Evolutionary conservation across 2,888 invertebrate species (phyloP).

Genomic region (Allolobophora icterica): DNA sequence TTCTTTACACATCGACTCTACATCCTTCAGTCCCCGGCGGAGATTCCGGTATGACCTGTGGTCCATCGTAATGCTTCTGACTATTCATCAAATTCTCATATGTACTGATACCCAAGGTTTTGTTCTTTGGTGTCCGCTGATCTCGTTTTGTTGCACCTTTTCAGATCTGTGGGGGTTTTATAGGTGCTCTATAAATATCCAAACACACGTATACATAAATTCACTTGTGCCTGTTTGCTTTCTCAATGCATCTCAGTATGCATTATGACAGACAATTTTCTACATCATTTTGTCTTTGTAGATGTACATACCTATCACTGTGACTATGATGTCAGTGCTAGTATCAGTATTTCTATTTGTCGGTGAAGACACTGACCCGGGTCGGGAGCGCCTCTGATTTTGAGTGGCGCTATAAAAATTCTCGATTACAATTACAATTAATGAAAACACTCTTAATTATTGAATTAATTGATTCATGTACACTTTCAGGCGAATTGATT

Average conservation of each 20-base stretch:
- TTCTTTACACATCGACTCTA: constrained; percentile 53
- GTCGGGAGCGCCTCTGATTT: too few relatives aligned
- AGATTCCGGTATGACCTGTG: constrained; percentile 52
- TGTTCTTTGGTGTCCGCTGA: too few relatives aligned
- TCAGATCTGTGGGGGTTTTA: neutral
- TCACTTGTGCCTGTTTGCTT: neutral
- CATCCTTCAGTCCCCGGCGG: constrained; percentile 62
- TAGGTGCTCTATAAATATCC: neutral
- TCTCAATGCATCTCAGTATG: too few relatives aligned
- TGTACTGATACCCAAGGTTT: neutral
- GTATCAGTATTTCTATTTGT: neutral
- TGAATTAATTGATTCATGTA: neutral
- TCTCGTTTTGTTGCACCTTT: neutral
- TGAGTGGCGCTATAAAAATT: too few relatives aligned
- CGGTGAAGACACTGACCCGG: too few relatives aligned
- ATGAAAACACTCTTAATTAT: neutral
- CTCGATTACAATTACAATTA: too few relatives aligned
- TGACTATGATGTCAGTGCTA: too few relatives aligned
- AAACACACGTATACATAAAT: neutral
- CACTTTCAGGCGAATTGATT: constrained; percentile 58
- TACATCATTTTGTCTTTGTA: neutral
- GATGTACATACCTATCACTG: neutral
- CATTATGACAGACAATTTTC: too few relatives aligned
- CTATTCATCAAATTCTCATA: neutral
- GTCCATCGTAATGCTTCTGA: neutral